A percentile compares a stretch with the other conserved stretches of the same genome.
These are phyloP conservation scores for Dreissena rostriformis DNA, from an alignment of 1,140 invertebrate genomes.

Conservation along the genomic window DNA sequence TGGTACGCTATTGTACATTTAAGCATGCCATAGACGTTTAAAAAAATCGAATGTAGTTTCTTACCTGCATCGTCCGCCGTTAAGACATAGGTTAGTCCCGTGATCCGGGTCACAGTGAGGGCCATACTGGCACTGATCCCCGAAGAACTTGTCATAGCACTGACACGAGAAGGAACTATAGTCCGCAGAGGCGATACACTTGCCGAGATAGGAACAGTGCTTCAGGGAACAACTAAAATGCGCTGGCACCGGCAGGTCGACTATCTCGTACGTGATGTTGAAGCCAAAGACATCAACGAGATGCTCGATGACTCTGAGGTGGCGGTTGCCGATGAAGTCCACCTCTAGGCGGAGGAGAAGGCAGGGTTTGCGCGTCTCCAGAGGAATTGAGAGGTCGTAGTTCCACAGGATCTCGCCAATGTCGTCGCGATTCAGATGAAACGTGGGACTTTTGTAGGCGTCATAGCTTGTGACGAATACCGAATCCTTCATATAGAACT, in stretches of 20 bases:
- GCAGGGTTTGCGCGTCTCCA: conserved; percentile 87
- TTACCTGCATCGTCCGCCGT: conserved; percentile 80
- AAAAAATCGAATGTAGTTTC: conserved; percentile 3
- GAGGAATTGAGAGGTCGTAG: conserved; percentile 64
- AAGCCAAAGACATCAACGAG: conserved; percentile 94
- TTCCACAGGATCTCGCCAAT: conserved; percentile 79
- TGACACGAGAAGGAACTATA: conserved; percentile 83
- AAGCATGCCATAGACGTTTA: no score
- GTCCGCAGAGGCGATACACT: conserved; percentile 88
- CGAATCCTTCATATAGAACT: conserved; percentile 91
- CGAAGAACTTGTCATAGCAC: conserved; percentile 80
- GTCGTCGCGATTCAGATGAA: conserved; percentile 69
- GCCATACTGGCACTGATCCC: conserved; percentile 80
- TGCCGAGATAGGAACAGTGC: conserved; percentile 91
- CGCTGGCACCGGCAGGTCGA: conserved; percentile 80
- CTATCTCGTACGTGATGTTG: conserved; percentile 95
- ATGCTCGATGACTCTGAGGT: conserved; percentile 90
- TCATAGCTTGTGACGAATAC: conserved; percentile 92
- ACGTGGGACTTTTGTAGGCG: conserved; percentile 66
- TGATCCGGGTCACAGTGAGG: conserved; percentile 79
- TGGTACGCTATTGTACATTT: no score
- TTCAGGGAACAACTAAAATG: conserved; percentile 88
- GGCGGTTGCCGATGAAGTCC: conserved; percentile 88
- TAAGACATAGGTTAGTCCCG: conserved; percentile 77
- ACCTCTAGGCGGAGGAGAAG: conserved; percentile 90